Evolutionary conservation across 2,113 vertebrate species (phyloP).

Genomic region (Stomatorhinus ivindoensis): DNA sequence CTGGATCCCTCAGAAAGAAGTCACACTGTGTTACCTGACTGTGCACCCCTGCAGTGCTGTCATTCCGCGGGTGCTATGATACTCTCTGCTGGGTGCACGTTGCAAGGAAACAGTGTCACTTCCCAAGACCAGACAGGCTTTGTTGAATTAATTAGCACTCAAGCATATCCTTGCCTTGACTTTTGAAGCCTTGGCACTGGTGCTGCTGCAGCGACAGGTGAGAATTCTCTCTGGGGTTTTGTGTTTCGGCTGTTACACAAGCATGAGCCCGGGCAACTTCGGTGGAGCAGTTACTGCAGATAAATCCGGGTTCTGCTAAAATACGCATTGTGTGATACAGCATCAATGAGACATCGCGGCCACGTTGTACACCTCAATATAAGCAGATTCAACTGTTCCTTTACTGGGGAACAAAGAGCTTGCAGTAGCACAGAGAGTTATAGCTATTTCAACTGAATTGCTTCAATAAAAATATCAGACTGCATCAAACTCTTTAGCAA

Average conservation of each 20-base stretch:
- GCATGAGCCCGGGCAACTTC: background rate
- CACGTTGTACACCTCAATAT: background rate
- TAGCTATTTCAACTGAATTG: background rate
- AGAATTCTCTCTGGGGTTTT: background rate
- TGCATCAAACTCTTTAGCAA: background rate
- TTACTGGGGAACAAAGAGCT: background rate
- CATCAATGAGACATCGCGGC: background rate
- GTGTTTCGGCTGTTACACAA: background rate
- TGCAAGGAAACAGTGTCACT: conserved; percentile 11
- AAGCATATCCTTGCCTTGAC: background rate
- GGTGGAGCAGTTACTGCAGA: background rate
- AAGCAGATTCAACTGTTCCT: background rate
- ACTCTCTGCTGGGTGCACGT: background rate
- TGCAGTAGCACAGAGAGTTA: background rate
- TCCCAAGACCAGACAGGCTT: conserved; percentile 6
- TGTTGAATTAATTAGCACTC: conserved; percentile 23
- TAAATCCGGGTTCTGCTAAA: background rate
- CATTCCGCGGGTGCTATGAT: conserved; percentile 9
- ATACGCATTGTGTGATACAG: background rate
- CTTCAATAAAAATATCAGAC: background rate
- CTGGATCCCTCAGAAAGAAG: conserved; percentile 4
- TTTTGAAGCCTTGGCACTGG: background rate
- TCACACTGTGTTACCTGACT: conserved; percentile 30
- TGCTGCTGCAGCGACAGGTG: background rate
- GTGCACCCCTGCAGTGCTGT: conserved; percentile 22